Evolutionary conservation across 2,113 vertebrate species (phyloP).

Genomic region (Mormyrus iriodes): DNA sequence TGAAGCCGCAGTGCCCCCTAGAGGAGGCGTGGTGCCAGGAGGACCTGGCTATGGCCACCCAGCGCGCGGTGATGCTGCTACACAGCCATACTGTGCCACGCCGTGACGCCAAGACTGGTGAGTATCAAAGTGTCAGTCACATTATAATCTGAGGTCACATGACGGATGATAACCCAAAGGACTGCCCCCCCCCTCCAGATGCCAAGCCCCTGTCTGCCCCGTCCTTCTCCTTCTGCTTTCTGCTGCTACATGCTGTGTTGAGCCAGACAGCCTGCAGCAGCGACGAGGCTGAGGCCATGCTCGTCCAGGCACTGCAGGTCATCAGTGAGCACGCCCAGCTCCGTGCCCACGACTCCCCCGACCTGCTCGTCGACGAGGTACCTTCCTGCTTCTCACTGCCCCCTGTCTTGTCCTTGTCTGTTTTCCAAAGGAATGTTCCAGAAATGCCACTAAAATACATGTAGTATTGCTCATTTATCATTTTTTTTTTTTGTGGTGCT

Average conservation of each 20-base stretch:
- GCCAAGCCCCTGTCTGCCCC: conserved; percentile 53
- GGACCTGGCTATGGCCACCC: conserved; percentile 72
- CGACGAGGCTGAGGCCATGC: conserved; percentile 70
- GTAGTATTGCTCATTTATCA: background rate
- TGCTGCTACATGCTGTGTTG: conserved; percentile 81
- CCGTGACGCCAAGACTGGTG: conserved; percentile 64
- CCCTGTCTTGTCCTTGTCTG: background rate
- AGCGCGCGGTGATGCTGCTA: conserved; percentile 71
- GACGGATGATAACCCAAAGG: background rate
- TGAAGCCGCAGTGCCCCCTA: conserved; percentile 84
- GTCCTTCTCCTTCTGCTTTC: conserved; percentile 81
- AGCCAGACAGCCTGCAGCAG: conserved; percentile 66
- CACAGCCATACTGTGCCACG: conserved; percentile 72
- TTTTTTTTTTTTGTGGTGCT: background rate
- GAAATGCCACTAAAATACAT: background rate
- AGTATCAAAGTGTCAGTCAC: conserved; percentile 26
- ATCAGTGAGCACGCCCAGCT: conserved; percentile 78
- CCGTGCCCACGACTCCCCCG: conserved; percentile 55
- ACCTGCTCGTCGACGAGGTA: conserved; percentile 77
- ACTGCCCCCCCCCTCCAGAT: conserved; percentile 33
- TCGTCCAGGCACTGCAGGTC: conserved; percentile 77
- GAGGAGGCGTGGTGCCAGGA: conserved; percentile 87
- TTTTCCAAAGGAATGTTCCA: background rate
- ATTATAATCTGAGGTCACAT: background rate
- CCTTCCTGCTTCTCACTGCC: background rate